Evolutionary conservation across 2,113 vertebrate genomes (phyloP).

Genomic region (Neogale vison): DNA sequence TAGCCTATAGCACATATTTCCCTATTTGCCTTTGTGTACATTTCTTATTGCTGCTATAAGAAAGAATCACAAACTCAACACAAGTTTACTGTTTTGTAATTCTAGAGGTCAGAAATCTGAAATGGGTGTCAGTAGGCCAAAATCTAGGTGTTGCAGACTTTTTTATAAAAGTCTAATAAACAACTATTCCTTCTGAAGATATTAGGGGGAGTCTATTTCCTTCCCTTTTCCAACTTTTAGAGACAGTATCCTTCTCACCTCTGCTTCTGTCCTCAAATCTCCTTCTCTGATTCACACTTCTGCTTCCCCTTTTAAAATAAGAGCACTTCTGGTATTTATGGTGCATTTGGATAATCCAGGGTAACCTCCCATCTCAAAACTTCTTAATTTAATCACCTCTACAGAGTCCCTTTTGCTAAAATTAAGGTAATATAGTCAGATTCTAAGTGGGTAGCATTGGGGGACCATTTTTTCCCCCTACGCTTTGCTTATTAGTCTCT

Average conservation of each 20-base stretch:
- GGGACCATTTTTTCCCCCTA: neutral
- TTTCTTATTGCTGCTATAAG: neutral
- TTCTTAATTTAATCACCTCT: neutral
- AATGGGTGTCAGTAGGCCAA: neutral
- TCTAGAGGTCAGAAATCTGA: neutral
- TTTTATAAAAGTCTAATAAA: no score
- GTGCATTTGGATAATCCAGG: neutral
- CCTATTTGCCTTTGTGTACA: neutral
- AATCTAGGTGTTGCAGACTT: neutral
- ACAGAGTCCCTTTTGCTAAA: neutral
- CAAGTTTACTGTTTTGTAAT: neutral
- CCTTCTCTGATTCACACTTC: neutral
- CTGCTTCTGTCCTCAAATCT: neutral
- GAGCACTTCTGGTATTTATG: neutral
- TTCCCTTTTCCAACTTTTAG: neutral
- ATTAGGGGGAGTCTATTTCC: neutral
- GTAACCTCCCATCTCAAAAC: neutral
- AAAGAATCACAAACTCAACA: neutral
- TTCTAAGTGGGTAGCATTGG: neutral
- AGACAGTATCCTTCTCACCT: neutral
- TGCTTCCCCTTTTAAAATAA: neutral
- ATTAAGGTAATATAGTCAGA: neutral
- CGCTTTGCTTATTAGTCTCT: neutral
- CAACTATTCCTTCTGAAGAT: neutral
- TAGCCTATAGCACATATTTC: neutral